Evolutionary conservation across 30 jellyfish, hydroid and myxozoan species (phyloP), one percentile per base, ranked within the genome.

Genomic region (Turritopsis dohrnii): DNA sequence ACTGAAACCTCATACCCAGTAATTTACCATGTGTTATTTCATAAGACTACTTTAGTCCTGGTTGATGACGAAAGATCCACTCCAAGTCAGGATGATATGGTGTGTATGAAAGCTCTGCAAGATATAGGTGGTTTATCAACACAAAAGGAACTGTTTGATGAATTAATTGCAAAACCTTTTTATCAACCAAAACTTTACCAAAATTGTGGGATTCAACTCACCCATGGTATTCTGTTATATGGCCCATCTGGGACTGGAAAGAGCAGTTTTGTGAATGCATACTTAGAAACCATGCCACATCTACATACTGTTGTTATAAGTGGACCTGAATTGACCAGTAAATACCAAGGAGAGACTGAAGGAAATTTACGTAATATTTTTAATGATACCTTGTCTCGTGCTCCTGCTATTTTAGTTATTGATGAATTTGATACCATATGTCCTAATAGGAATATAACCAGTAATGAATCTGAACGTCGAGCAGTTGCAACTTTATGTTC

Each of bases 201-300:
- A 28, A 13, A 65, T 69, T 18, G 82, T 73, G 96, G 95, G 19
- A 83, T 87, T 4, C 28, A 87, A 0, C 80, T 88, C 19, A 77
- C 99, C 16, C 89, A 91, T 80, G 96, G 97, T 31, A 80, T 94
- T n/a, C 73, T 94, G 24, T 83, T 89, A 13, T 87, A 89, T 87
- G 99, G 99, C 17, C 99, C 99, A 21, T 85, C 96, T 21, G 99
- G 99, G 0, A 89, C 97, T 21, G 99, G 99, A 17, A 94, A 94
- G 74, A 74, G 97, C 24, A 29, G 84, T 73, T 73, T 94, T 23
- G 97, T 96, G 5, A 84, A 84, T 65, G 94, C 96, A 13, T 96
- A 82, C 54, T 92, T 88, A 3, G 84, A 83, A 27, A 89, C 86
- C 52, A 30, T 82, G 1, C 69, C 90, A 28, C 89, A 89, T 21